These are phyloP conservation scores for Lepidochitona cinerea DNA, from an alignment of 2,888 invertebrate species.

Conservation along the genomic window DNA sequence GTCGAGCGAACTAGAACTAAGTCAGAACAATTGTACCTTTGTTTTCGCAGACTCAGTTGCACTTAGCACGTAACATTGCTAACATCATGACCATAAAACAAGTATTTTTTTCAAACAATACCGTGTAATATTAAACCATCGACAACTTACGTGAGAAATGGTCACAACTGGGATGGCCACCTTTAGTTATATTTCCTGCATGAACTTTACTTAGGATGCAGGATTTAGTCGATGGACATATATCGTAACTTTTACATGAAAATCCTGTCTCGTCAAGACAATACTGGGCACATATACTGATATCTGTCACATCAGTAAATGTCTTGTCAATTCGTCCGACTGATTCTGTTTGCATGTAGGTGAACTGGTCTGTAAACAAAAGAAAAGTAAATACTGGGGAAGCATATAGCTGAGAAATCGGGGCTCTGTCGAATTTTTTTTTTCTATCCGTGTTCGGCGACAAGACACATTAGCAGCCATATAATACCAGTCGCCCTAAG, in stretches of 20 bases:
- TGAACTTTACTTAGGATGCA: slow-evolving; percentile 5
- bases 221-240: neutral
- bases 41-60: too few species aligned
- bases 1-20: too few species aligned
- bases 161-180: slow-evolving; percentile 30
- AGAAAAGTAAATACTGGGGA: neutral
- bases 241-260: neutral
- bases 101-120: too few species aligned
- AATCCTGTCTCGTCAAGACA: slow-evolving; percentile 3
- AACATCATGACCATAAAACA: too few species aligned
- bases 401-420: too few species aligned
- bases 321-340: neutral
- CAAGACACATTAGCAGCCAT: too few species aligned
- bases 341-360: neutral
- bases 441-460: too few species aligned
- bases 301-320: neutral
- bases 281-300: slow-evolving; percentile 2
- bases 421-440: too few species aligned
- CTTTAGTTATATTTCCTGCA: neutral
- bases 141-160: slow-evolving; percentile 47
- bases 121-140: too few species aligned
- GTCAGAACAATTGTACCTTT: too few species aligned
- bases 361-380: slow-evolving; percentile 6
- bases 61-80: too few species aligned
- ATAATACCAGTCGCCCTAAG: too few species aligned